A percentile compares a stretch with the other conserved stretches of the same genome.
Conservation (phyloP, 2,888 invertebrate species). For the Diaprepes abbreviatus region DNA sequence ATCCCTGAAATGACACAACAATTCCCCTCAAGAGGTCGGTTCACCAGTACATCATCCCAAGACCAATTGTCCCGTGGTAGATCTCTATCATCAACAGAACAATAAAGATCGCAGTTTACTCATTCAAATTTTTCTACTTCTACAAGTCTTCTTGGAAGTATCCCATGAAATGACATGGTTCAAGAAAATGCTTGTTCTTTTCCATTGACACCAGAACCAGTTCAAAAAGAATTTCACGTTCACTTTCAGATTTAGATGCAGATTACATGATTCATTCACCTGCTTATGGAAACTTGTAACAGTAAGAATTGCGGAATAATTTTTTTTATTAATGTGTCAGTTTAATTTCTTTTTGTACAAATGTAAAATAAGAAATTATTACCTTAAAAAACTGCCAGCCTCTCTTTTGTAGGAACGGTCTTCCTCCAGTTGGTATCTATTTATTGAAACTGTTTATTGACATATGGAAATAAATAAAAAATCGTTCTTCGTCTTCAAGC, state of each 20-base stretch:
- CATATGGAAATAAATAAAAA: constrained; percentile 27
- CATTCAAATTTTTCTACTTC: constrained; percentile 19
- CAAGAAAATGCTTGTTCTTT: constrained; percentile 2
- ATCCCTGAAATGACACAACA: constrained; percentile 16
- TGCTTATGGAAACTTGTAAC: too few relatives aligned
- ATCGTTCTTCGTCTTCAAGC: constrained; percentile 9
- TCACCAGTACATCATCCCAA: too few relatives aligned
- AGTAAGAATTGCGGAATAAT: too few relatives aligned
- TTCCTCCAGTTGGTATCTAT: constrained; percentile 30
- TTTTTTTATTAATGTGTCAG: too few relatives aligned
- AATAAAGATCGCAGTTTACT: constrained; percentile 5
- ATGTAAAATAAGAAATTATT: constrained; percentile 16
- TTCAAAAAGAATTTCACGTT: constrained; percentile 6
- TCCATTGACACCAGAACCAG: not conserved
- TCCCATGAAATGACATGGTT: not conserved
- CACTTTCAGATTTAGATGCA: constrained; percentile 14
- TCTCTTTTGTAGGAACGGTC: constrained; percentile 24
- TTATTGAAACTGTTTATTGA: constrained; percentile 24
- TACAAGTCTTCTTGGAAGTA: not conserved
- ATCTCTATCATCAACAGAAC: constrained; percentile 16
- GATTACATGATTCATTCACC: not conserved
- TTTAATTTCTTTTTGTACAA: too few relatives aligned
- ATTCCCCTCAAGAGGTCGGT: not conserved
- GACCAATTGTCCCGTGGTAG: constrained; percentile 1
- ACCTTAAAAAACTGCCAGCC: constrained; percentile 20